These are phyloP conservation scores for Mactra quadrangularis DNA, from an alignment of 1,140 invertebrate genomes.

Conservation along the genomic window DNA sequence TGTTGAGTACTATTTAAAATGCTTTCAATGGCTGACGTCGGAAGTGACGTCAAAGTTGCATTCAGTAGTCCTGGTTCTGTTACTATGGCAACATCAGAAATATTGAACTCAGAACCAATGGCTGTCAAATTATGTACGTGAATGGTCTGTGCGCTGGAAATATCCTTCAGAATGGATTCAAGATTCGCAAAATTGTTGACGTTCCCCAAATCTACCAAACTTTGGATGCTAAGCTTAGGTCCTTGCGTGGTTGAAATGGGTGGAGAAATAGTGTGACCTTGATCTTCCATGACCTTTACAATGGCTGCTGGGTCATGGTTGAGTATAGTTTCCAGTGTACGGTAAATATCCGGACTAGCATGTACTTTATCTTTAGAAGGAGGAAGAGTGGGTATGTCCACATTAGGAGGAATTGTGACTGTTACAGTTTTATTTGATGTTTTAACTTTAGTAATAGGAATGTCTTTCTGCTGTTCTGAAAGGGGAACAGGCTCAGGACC, in stretches of 20 bases:
- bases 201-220: background rate
- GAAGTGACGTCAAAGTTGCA: too few species aligned
- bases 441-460: too few species aligned
- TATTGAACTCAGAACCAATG: background rate
- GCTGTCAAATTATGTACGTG: background rate
- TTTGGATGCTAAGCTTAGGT: constrained; percentile 19
- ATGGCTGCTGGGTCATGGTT: constrained; percentile 12
- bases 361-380: background rate
- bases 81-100: background rate
- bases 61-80: too few species aligned
- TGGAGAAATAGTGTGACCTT: background rate
- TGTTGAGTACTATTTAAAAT: too few species aligned
- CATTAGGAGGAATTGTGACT: background rate
- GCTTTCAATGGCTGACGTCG: too few species aligned
- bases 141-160: background rate
- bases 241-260: background rate
- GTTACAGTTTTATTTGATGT: background rate
- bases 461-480: too few species aligned
- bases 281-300: background rate
- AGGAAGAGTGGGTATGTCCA: constrained; percentile 29
- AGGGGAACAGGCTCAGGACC: too few species aligned
- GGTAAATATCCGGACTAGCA: constrained; percentile 21
- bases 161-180: background rate
- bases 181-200: background rate
- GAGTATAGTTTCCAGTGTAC: constrained; percentile 17